Evolutionary conservation across 2,888 invertebrate species (phyloP).

Genomic region (Dorcus hopei): DNA sequence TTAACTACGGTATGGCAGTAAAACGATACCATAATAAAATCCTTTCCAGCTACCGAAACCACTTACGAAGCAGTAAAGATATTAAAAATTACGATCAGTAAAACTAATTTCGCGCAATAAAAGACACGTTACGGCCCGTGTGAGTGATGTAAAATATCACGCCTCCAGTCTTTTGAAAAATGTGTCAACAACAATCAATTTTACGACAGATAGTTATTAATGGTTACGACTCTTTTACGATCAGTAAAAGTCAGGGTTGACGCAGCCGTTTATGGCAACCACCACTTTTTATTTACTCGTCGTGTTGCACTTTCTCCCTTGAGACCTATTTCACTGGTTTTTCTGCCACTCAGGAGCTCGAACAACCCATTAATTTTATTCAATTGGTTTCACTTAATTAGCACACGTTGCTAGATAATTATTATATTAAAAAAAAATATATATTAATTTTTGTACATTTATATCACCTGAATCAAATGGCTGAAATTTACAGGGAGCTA

Average conservation of each 20-base stretch:
- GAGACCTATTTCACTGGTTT: neutral
- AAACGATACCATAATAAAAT: constrained; percentile 35
- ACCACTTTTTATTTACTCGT: neutral
- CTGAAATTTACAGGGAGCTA: too few relatives aligned
- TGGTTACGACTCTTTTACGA: constrained; percentile 58
- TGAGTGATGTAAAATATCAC: constrained; percentile 35
- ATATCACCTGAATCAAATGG: too few relatives aligned
- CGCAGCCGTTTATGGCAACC: constrained; percentile 8
- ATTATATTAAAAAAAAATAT: too few relatives aligned
- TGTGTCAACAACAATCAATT: constrained; percentile 58
- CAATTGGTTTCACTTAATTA: too few relatives aligned
- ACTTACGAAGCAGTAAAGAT: constrained; percentile 31
- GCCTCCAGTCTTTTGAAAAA: constrained; percentile 50
- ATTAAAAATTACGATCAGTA: constrained; percentile 44
- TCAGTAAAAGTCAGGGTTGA: constrained; percentile 52
- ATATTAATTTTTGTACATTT: too few relatives aligned
- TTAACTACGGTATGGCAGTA: constrained; percentile 27
- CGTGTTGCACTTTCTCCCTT: neutral
- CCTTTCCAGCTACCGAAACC: constrained; percentile 30
- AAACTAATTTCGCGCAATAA: constrained; percentile 45
- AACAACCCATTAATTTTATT: too few relatives aligned
- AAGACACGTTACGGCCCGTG: constrained; percentile 36
- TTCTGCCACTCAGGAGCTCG: too few relatives aligned
- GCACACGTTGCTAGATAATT: too few relatives aligned
- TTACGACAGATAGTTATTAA: constrained; percentile 59